A percentile compares a stretch with the other conserved stretches of the same genome.
These are phyloP conservation scores for Drosophila mulleri DNA, from an alignment of 2,888 invertebrate genomes.

Conservation along the genomic window DNA sequence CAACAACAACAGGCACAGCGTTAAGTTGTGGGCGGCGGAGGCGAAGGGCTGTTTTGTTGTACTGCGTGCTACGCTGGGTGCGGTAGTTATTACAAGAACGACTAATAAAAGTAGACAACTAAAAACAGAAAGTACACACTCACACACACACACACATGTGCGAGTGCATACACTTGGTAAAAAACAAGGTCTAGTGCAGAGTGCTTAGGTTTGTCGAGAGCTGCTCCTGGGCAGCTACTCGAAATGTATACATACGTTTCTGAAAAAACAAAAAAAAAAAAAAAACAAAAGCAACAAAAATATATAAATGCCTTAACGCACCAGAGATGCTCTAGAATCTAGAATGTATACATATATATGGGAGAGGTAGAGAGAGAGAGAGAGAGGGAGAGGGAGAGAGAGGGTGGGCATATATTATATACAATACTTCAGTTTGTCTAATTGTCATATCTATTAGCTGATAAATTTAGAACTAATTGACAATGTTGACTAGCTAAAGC, in stretches of 20 bases:
- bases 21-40: background rate
- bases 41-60: background rate
- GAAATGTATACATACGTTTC: background rate
- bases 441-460: slow-evolving; percentile 2
- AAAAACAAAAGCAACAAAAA: background rate
- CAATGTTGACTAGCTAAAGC: slow-evolving; percentile 8
- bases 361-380: no score
- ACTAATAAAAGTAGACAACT: slow-evolving; percentile 73
- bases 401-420: background rate
- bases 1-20: slow-evolving; percentile 9
- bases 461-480: slow-evolving; percentile 27
- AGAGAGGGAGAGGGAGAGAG: no score
- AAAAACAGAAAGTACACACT: slow-evolving; percentile 50
- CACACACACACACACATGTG: slow-evolving; percentile 1
- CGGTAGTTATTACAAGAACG: slow-evolving; percentile 71
- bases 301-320: slow-evolving; percentile 5
- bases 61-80: slow-evolving; percentile 31
- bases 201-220: slow-evolving; percentile 43
- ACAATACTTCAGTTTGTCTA: no score
- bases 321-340: slow-evolving; percentile 12
- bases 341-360: no score
- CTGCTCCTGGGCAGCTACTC: slow-evolving; percentile 33
- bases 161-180: slow-evolving; percentile 22
- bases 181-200: slow-evolving; percentile 62
- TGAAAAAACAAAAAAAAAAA: background rate